Percentiles rank a stretch among this genome's conserved stretches.
These are phyloP conservation scores for Achroia grisella DNA, from an alignment of 1,140 invertebrate genomes.

Conservation along the genomic window DNA sequence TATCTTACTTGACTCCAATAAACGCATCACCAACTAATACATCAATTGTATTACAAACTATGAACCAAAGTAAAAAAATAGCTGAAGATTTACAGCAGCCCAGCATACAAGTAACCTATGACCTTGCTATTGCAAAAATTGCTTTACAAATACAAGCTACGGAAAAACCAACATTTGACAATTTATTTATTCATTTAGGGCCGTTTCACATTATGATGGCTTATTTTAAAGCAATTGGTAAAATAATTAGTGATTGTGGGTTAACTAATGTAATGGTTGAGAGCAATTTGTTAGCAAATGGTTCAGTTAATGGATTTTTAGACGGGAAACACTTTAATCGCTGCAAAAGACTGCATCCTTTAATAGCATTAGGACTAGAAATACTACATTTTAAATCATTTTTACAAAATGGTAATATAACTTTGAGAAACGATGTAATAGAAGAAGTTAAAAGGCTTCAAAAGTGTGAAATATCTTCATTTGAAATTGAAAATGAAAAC, in stretches of 20 bases:
- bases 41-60: slow-evolving; percentile 44
- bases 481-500: slow-evolving; percentile 17
- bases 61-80: slow-evolving; percentile 26
- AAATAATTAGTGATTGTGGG: slow-evolving; percentile 59
- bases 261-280: slow-evolving; percentile 56
- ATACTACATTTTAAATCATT: slow-evolving; percentile 57
- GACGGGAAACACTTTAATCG: slow-evolving; percentile 65
- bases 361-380: slow-evolving; percentile 52
- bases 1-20: slow-evolving; percentile 44
- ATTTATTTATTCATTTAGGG: slow-evolving; percentile 67
- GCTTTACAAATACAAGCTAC: slow-evolving; percentile 46
- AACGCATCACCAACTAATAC: slow-evolving; percentile 45
- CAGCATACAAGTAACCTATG: slow-evolving; percentile 42
- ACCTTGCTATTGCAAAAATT: slow-evolving; percentile 53
- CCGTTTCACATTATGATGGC: slow-evolving; percentile 67
- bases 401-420: slow-evolving; percentile 16
- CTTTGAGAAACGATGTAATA: slow-evolving; percentile 8
- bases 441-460: slow-evolving; percentile 7
- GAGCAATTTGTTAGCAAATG: slow-evolving; percentile 47
- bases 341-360: slow-evolving; percentile 63
- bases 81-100: slow-evolving; percentile 13
- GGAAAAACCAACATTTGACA: slow-evolving; percentile 39
- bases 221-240: slow-evolving; percentile 67
- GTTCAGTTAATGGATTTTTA: slow-evolving; percentile 63
- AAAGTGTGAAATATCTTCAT: slow-evolving; percentile 10